A percentile compares a stretch with the other conserved stretches of the same genome.
phyloP scores from a whole-genome alignment of 2,797 vertebrate species.

The Huso huso region DNA sequence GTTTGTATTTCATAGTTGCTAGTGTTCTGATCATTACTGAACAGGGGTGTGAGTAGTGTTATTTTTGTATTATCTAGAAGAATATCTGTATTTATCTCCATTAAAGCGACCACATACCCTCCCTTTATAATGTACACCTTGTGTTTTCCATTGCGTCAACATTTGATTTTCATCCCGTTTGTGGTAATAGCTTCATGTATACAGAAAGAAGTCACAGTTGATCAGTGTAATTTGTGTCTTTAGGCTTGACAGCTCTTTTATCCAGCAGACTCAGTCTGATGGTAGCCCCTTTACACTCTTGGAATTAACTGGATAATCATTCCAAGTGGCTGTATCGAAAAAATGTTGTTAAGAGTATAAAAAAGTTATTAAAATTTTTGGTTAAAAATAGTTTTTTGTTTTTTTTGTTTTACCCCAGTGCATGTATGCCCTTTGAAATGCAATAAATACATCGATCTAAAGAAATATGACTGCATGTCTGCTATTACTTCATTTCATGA shows the following conservation, averaged over 20 bases:
- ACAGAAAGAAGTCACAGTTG: slow-evolving; percentile 66
- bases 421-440: slow-evolving; percentile 97
- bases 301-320: slow-evolving; percentile 73
- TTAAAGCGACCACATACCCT: slow-evolving; percentile 33
- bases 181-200: slow-evolving; percentile 65
- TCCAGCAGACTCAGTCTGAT: slow-evolving; percentile 39
- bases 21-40: slow-evolving; percentile 57
- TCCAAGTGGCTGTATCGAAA: slow-evolving; percentile 82
- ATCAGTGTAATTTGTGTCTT: slow-evolving; percentile 64
- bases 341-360: slow-evolving; percentile 74
- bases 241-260: slow-evolving; percentile 66
- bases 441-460: slow-evolving; percentile 96
- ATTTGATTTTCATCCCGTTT: slow-evolving; percentile 63
- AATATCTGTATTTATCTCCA: slow-evolving; percentile 14
- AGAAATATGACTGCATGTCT: slow-evolving; percentile 40
- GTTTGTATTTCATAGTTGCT: slow-evolving; percentile 49
- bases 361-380: slow-evolving; percentile 67
- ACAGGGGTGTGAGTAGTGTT: slow-evolving; percentile 59
- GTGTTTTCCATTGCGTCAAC: slow-evolving; percentile 54
- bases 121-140: slow-evolving; percentile 57
- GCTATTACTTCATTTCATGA: slow-evolving; percentile 10
- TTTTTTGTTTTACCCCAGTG: slow-evolving; percentile 84
- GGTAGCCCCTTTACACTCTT: slow-evolving; percentile 42
- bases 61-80: slow-evolving; percentile 61
- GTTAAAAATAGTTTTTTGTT: slow-evolving; percentile 83